Evolutionary conservation across 2,888 invertebrate species (phyloP).

Genomic region (Scelioninae gen. 1): DNA sequence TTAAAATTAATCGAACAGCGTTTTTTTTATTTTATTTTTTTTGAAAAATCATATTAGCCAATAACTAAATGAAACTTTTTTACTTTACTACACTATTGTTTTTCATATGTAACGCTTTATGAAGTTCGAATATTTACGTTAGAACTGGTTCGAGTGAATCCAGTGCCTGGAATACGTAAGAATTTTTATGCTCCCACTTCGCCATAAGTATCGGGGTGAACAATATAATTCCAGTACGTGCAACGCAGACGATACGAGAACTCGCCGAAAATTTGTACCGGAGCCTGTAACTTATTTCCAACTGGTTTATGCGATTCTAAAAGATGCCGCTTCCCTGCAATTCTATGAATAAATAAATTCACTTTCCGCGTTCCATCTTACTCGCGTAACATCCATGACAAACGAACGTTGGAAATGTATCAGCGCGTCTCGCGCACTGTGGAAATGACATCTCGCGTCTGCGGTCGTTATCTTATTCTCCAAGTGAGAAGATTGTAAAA

Average conservation of each 20-base stretch:
- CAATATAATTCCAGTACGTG: constrained; percentile 43
- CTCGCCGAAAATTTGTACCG: constrained; percentile 36
- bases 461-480: constrained; percentile 32
- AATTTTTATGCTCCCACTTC: constrained; percentile 33
- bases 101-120: constrained; percentile 17
- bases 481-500: constrained; percentile 45
- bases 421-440: constrained; percentile 24
- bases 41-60: no score
- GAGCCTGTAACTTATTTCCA: constrained; percentile 56
- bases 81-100: neutral
- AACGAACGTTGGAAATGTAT: constrained; percentile 30
- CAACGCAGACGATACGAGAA: constrained; percentile 15
- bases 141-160: constrained; percentile 1
- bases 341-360: constrained; percentile 62
- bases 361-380: constrained; percentile 42
- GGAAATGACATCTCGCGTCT: constrained; percentile 28
- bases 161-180: neutral
- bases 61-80: no score
- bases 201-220: constrained; percentile 31
- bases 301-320: constrained; percentile 44
- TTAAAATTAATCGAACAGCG: no score
- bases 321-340: constrained; percentile 31
- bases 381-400: constrained; percentile 33
- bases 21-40: no score
- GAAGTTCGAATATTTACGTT: constrained; percentile 22